Evolutionary conservation across 2,113 vertebrate genomes (phyloP).

Genomic region (Hemicordylus capensis): DNA sequence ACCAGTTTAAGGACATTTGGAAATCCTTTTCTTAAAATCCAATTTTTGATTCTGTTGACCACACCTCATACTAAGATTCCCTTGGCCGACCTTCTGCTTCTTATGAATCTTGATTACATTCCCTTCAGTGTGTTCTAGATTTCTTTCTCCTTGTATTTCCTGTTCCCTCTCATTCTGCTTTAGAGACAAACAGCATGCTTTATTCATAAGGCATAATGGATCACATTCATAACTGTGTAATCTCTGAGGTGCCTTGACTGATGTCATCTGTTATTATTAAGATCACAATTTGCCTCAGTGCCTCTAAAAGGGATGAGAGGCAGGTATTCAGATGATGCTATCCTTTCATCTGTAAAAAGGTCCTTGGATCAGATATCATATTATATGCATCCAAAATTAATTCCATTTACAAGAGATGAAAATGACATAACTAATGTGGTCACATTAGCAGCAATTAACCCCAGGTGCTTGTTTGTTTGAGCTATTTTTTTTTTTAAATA

Average conservation of each 20-base stretch:
- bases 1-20: not conserved
- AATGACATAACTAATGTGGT: not conserved
- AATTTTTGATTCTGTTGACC: too few relatives aligned
- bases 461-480: not conserved
- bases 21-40: not conserved
- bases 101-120: not conserved
- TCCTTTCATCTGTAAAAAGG: not conserved
- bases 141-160: not conserved
- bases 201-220: slow-evolving; percentile 1
- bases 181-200: not conserved
- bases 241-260: slow-evolving; percentile 1
- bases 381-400: not conserved
- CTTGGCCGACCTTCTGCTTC: not conserved
- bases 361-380: slow-evolving; percentile 4
- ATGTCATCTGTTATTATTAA: slow-evolving; percentile 17
- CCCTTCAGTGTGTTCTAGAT: not conserved
- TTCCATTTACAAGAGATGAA: not conserved
- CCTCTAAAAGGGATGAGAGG: not conserved
- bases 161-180: not conserved
- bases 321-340: not conserved
- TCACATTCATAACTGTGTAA: slow-evolving; percentile 12
- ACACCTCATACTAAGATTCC: too few relatives aligned
- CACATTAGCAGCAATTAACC: slow-evolving; percentile 15
- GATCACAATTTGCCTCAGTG: not conserved
- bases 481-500: not conserved